phyloP scores from a whole-genome alignment of 2,888 invertebrate genomes.

The Serrognathus titanus region DNA sequence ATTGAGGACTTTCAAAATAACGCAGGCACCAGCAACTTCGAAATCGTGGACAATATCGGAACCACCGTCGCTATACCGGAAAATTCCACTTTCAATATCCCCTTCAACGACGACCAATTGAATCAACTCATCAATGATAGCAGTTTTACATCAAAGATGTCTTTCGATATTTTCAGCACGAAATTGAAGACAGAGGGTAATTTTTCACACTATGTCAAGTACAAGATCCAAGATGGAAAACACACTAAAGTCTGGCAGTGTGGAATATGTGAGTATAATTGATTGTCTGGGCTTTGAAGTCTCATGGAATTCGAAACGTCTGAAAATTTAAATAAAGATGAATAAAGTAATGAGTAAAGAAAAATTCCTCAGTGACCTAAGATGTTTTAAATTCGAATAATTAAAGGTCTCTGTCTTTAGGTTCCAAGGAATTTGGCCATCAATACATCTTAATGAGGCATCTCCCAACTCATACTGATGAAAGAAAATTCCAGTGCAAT shows the following conservation, averaged over 20 bases:
- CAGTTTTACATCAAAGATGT: conserved; percentile 9
- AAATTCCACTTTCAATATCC: conserved; percentile 21
- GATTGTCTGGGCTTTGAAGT: neutral
- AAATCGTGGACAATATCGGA: conserved; percentile 23
- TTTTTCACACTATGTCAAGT: conserved; percentile 62
- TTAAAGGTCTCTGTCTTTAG: conserved; percentile 42
- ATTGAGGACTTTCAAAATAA: conserved; percentile 7
- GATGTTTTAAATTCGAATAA: neutral
- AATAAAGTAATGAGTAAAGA: too few species aligned
- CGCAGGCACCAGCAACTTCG: conserved; percentile 13
- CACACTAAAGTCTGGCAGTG: conserved; percentile 72
- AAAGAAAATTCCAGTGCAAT: conserved; percentile 70
- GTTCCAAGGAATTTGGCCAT: conserved; percentile 70
- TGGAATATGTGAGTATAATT: conserved; percentile 62
- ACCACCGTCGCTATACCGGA: conserved; percentile 23
- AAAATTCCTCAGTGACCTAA: too few species aligned
- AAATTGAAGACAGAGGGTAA: conserved; percentile 20
- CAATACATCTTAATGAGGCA: conserved; percentile 75
- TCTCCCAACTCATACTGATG: conserved; percentile 72
- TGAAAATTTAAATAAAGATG: too few species aligned
- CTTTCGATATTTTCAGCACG: conserved; percentile 8
- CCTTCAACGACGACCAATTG: conserved; percentile 25
- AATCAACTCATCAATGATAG: conserved; percentile 23
- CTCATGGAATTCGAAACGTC: too few species aligned
- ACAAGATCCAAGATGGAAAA: conserved; percentile 64